A percentile compares a stretch with the other conserved stretches of the same genome.
Conservation (phyloP, 53 echinoderm and acorn worm species). For the Luidia sarsii region DNA sequence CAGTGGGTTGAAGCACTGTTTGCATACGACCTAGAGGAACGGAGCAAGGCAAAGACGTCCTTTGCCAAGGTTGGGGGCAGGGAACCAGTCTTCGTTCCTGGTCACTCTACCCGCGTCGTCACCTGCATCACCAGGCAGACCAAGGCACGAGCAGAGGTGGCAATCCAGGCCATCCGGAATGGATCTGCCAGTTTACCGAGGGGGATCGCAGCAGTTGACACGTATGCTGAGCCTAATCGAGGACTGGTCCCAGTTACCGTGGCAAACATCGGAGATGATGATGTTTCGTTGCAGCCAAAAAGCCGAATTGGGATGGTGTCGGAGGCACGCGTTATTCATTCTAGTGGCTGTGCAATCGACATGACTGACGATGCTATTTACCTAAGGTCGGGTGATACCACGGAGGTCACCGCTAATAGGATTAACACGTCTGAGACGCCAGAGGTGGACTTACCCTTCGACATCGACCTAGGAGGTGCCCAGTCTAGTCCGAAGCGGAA, state of each 20-base stretch:
- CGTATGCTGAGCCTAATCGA: slow-evolving; percentile 4
- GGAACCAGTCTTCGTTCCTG: slow-evolving; percentile 35
- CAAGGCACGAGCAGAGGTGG: slow-evolving; percentile 7
- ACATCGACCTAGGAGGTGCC: neutral
- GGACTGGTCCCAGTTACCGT: slow-evolving; percentile 29
- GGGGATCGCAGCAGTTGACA: slow-evolving; percentile 29
- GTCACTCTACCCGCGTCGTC: slow-evolving; percentile 2
- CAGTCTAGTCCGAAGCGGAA: neutral
- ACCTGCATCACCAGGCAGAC: no score
- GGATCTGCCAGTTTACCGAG: slow-evolving; percentile 10
- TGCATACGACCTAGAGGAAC: slow-evolving; percentile 21
- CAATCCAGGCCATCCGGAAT: slow-evolving; percentile 14
- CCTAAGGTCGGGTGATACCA: neutral
- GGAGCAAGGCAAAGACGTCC: neutral
- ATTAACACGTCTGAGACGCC: neutral
- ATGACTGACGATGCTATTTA: slow-evolving; percentile 1
- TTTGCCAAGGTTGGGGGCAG: slow-evolving; percentile 18
- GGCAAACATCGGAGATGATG: slow-evolving; percentile 31
- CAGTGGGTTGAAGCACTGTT: slow-evolving; percentile 27
- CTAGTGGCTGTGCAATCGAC: neutral
- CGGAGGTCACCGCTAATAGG: neutral
- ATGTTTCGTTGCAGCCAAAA: slow-evolving; percentile 45
- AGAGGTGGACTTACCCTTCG: neutral
- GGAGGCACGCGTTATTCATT: neutral
- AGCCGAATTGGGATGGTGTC: slow-evolving; percentile 18